These are phyloP conservation scores for Bimastos eiseni DNA, from an alignment of 2,888 invertebrate species.

Conservation along the genomic window DNA sequence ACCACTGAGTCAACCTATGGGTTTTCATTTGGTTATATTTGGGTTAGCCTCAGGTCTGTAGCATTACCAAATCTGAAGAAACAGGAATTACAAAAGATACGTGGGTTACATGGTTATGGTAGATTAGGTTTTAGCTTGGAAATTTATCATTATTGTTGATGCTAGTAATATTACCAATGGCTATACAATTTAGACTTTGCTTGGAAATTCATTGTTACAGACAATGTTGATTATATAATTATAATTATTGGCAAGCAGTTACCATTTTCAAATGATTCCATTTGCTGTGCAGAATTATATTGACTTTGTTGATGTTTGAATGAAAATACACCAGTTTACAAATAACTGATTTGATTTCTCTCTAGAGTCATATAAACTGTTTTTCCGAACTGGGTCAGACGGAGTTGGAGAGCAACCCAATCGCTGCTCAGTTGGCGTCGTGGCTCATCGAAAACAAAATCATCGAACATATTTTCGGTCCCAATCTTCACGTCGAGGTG, in stretches of 20 bases:
- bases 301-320: background rate
- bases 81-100: background rate
- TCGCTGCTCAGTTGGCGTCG: constrained; percentile 68
- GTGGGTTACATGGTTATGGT: background rate
- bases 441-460: constrained; percentile 89
- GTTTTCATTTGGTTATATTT: background rate
- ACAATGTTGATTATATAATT: background rate
- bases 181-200: background rate
- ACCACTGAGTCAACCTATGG: too few species aligned
- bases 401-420: constrained; percentile 81
- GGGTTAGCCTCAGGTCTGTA: background rate
- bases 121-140: background rate
- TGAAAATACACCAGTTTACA: background rate
- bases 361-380: constrained; percentile 76
- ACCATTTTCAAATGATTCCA: background rate
- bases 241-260: background rate
- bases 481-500: constrained; percentile 92
- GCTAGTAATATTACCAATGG: background rate
- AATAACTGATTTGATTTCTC: constrained; percentile 5
- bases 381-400: constrained; percentile 89
- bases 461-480: constrained; percentile 92
- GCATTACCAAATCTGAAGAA: background rate
- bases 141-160: background rate
- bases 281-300: background rate
- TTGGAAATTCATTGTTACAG: background rate